Evolutionary conservation across 2,888 invertebrate species (phyloP), one percentile per base, ranked within the genome.

Genomic region (Zeuzera pyrina): DNA sequence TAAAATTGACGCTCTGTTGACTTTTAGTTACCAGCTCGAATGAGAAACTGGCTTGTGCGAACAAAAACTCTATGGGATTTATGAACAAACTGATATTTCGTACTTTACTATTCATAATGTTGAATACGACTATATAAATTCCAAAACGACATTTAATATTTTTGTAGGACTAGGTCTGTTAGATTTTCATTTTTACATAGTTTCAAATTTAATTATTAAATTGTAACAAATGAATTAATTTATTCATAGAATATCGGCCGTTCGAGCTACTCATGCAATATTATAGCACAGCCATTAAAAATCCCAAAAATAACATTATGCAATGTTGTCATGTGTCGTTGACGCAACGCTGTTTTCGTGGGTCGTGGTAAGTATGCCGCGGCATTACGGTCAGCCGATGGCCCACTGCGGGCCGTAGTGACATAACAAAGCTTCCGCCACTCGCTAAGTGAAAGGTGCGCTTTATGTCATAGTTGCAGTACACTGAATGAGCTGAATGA

Each of bases 351-450:
- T 76, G 73, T 76, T 77, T 77, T 76, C 72, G 70, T 71, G 66
- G 71, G 69, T 72, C 73, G 73, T 58, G 63, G 67, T 73, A 81
- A 83, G 77, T 79, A 64, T 79, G 79, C 63, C 79, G 71, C 56
- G 47, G 57, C 66, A 78, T 77, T 69, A 63, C 78, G 78, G 77
- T 76, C 77, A 74, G 63, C 59, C 61, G 69, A 66, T 79, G 79
- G 67, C 78, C 78, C 71, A 78, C 60, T 73, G 61, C 52, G 46
- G 31, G 37, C 41, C 35, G 43, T 58, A 42, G 49, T 81, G 78
- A 79, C 73, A 76, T 79, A 81, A 81, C 67, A 31, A 52, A 61
- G 74, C 77, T 78, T 78, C 77, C 79, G 76, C 74, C 63, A 67
- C 49, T 54, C 58, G 54, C 52, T 52, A n/a, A 61, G 66, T 68